Evolutionary conservation across 2,113 vertebrate genomes (phyloP).

Genomic region (Piaya cayana): DNA sequence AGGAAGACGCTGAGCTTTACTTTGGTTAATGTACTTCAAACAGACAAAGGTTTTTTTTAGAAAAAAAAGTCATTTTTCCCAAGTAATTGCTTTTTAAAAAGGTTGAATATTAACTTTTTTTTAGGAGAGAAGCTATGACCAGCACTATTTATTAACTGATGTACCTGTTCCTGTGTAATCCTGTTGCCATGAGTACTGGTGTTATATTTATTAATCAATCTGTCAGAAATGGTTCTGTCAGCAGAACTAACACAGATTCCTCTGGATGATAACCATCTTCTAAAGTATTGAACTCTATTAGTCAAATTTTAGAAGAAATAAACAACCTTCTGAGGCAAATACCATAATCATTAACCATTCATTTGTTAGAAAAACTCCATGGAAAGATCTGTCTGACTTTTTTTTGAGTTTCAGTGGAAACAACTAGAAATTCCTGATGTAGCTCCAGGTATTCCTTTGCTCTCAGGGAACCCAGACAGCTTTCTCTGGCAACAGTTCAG

Average conservation of each 20-base stretch:
- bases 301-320: background rate
- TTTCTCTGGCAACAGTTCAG: background rate
- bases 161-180: background rate
- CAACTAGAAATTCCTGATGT: background rate
- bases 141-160: background rate
- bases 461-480: background rate
- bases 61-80: background rate
- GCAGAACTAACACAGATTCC: background rate
- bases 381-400: background rate
- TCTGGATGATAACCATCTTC: background rate
- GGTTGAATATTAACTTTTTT: background rate
- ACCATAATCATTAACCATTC: background rate
- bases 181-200: background rate
- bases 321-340: background rate
- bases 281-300: background rate
- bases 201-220: slow-evolving; percentile 29
- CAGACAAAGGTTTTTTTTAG: background rate
- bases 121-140: background rate
- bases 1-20: background rate
- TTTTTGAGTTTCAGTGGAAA: background rate
- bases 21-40: background rate
- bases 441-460: background rate
- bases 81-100: background rate
- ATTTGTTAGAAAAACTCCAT: background rate
- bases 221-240: slow-evolving; percentile 30